Percentiles rank a stretch among this genome's conserved stretches.
Conservation (phyloP, 2,888 invertebrate species). For the Daptonema setosum region DNA sequence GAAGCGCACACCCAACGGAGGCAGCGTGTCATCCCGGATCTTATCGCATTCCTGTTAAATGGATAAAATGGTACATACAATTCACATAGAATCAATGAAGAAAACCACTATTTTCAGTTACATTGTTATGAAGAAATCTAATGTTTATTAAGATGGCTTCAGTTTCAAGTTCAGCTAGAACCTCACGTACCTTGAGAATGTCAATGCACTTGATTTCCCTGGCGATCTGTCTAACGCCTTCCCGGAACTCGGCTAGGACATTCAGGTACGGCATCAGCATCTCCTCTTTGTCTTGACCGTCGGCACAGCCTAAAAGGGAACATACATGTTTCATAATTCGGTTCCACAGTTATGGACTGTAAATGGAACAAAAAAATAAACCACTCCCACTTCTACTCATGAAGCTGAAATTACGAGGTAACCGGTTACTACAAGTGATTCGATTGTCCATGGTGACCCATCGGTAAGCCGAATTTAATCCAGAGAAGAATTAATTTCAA, state of each 20-base stretch:
- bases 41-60: conserved; percentile 63
- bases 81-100: too few relatives aligned
- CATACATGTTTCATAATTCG: background rate
- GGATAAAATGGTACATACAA: conserved; percentile 47
- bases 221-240: conserved; percentile 28
- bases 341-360: background rate
- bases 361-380: background rate
- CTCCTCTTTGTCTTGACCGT: conserved; percentile 42
- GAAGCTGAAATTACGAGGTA: too few relatives aligned
- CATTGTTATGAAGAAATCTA: too few relatives aligned
- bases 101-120: too few relatives aligned
- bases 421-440: too few relatives aligned
- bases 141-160: too few relatives aligned
- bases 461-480: too few relatives aligned
- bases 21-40: conserved; percentile 62
- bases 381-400: too few relatives aligned
- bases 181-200: conserved; percentile 20
- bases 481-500: too few relatives aligned
- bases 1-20: conserved; percentile 70
- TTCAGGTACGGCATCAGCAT: conserved; percentile 67
- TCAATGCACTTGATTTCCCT: conserved; percentile 16
- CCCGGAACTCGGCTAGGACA: conserved; percentile 63
- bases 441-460: too few relatives aligned
- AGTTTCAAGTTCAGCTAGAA: too few relatives aligned
- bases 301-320: background rate